Percentiles rank a stretch among this genome's conserved stretches.
These are phyloP conservation scores for Anolis sagrei DNA, from an alignment of 2,113 vertebrate species.

Conservation along the genomic window DNA sequence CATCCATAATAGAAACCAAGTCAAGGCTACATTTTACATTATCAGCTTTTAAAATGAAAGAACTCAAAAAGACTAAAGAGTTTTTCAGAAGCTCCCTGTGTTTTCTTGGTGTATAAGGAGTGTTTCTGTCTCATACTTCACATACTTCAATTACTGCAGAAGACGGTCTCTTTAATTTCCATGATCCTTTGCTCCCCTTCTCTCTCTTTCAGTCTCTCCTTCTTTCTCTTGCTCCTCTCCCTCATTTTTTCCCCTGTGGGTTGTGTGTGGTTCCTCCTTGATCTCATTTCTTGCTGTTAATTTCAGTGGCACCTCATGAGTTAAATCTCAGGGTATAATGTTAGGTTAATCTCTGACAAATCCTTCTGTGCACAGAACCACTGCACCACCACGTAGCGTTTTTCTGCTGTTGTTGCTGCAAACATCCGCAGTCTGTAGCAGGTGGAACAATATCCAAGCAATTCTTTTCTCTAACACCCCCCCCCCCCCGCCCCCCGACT, in stretches of 20 bases:
- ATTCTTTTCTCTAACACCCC: neutral
- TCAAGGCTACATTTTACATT: neutral
- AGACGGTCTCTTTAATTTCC: slow-evolving; percentile 4
- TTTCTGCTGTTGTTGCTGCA: slow-evolving; percentile 28
- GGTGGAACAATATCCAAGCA: slow-evolving; percentile 33
- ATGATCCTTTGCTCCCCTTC: slow-evolving; percentile 9
- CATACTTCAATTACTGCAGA: slow-evolving; percentile 27
- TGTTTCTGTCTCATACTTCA: neutral
- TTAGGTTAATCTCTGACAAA: slow-evolving; percentile 8
- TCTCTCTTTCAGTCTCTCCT: neutral
- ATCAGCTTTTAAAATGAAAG: neutral
- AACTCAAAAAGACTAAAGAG: fast-evolving
- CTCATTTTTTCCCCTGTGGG: neutral
- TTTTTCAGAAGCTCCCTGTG: neutral
- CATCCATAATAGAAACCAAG: slow-evolving; percentile 7
- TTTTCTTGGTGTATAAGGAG: neutral
- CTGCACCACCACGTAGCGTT: neutral
- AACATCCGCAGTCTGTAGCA: slow-evolving; percentile 12
- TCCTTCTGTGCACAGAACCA: slow-evolving; percentile 20
- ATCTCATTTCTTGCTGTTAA: neutral
- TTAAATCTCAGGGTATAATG: slow-evolving; percentile 15
- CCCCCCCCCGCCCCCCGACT: neutral
- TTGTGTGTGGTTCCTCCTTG: neutral
- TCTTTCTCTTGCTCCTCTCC: neutral
- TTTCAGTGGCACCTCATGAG: neutral